phyloP scores from a whole-genome alignment of 1,140 invertebrate species.

The Drosophila persimilis region DNA sequence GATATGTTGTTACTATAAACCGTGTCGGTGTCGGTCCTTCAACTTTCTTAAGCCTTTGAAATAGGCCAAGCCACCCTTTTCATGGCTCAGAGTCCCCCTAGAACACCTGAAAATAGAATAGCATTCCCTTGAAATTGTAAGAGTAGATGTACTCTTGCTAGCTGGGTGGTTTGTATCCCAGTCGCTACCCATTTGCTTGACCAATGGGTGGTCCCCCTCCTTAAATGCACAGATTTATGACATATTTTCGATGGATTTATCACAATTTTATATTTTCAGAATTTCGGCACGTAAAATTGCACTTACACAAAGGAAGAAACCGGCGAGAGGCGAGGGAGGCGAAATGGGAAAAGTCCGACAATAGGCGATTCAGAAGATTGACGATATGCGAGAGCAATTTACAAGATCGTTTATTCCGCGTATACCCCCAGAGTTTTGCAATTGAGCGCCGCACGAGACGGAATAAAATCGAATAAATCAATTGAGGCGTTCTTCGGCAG shows the following conservation, averaged over 20 bases:
- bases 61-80: no score
- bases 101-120: no score
- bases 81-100: no score
- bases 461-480: constrained; percentile 77
- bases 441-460: constrained; percentile 38
- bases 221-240: constrained; percentile 7
- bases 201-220: background rate
- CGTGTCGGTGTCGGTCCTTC: no score
- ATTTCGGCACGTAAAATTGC: constrained; percentile 28
- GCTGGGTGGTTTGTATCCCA: background rate
- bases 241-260: background rate
- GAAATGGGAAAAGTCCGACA: constrained; percentile 13
- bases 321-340: no score
- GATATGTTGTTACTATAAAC: no score
- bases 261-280: background rate
- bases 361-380: constrained; percentile 12
- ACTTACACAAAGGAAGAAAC: constrained; percentile 19
- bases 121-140: no score
- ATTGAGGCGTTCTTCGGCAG: constrained; percentile 60
- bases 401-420: constrained; percentile 61
- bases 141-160: background rate
- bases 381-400: constrained; percentile 50
- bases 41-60: no score
- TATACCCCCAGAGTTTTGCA: constrained; percentile 49
- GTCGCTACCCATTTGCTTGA: background rate